Evolutionary conservation across 2,113 vertebrate species (phyloP).

Genomic region (Brienomyrus brachyistius): DNA sequence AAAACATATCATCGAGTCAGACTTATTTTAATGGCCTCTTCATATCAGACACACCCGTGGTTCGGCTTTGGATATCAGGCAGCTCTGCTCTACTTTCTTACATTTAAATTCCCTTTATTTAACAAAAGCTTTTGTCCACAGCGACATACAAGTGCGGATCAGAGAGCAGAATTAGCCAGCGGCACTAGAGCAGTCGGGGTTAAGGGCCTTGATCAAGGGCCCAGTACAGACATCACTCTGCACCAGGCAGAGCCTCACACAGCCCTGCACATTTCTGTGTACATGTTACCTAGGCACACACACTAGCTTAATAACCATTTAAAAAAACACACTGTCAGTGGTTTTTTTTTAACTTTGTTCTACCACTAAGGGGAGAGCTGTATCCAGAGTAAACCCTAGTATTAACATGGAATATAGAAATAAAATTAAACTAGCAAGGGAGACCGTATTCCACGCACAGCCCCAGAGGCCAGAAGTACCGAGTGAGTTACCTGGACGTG

Average conservation of each 20-base stretch:
- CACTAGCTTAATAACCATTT: background rate
- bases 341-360: background rate
- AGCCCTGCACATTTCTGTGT: no score
- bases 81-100: background rate
- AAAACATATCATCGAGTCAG: background rate
- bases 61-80: background rate
- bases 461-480: background rate
- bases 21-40: background rate
- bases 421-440: background rate
- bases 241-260: background rate
- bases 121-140: background rate
- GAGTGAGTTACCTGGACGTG: background rate
- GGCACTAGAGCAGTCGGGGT: background rate
- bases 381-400: background rate
- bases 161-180: background rate
- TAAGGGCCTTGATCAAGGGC: background rate
- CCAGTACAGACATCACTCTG: background rate
- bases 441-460: background rate
- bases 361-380: background rate
- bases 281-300: background rate
- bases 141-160: background rate
- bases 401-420: background rate
- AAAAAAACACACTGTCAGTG: background rate
- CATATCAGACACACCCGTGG: background rate
- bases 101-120: background rate